Base-by-base conservation (phyloP, 2,113 vertebrate species). In the Microcebus griseorufus region DNA sequence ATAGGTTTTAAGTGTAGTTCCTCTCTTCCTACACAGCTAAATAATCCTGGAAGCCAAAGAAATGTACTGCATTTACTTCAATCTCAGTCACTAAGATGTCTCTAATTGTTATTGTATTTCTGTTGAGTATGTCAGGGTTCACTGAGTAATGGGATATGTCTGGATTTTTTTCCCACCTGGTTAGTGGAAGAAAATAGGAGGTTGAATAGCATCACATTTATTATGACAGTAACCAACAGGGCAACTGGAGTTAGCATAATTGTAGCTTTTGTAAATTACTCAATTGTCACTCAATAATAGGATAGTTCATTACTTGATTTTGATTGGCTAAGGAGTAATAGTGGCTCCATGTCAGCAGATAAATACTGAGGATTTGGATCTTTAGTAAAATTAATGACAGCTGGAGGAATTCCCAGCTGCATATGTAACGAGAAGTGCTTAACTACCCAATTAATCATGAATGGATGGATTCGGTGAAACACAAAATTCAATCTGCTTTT, bases 361-460 rank as follows among this genome's bases (percentile, higher is more conserved):
- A 93, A 55, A 34, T 95, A 51, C 89, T 88, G 82, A 92, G 23
- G 9, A 82, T 92, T 94, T 91, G 55, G 92, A 93, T 88, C 86
- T 92, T 97, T 69, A 86, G 39, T 72, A 90, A 95, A 97, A 94
- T 93, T 96, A 95, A 95, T 65, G 39, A 93, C 97, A 97, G 85
- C 96, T 97, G 96, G 94, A 98, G 88, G 94, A 97, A 97, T 97
- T 97, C 96, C 94, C 97, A 97, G 93, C 76, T 98, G 95, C 89
- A 86, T 67, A 65, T 94, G 82, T 95, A 97, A 81, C 89, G 92
- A 62, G 34, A 97, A 72, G 64, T 45, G 10, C 87, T 98, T 62
- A 97, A 94, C 92, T 83, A 93, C 86, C 91, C 79, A 82, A 83
- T 97, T 97, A 95, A 94, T 98, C 90, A n/a, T 89, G 85, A 96